Evolutionary conservation across 1,140 invertebrate genomes (phyloP).

Genomic region (Bombus superbus): DNA sequence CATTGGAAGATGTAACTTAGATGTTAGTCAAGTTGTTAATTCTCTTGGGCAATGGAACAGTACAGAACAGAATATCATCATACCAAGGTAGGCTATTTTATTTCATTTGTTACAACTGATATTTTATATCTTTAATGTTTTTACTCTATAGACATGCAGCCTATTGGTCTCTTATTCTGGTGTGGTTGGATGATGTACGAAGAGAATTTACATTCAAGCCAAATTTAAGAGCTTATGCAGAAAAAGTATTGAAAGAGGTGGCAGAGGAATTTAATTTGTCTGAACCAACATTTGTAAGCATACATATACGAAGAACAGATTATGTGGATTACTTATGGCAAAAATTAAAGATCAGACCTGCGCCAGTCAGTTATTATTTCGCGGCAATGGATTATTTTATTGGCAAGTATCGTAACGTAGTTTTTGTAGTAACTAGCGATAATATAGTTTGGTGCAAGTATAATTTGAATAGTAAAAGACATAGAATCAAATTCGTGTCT

Average conservation of each 20-base stretch:
- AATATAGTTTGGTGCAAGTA: constrained; percentile 85
- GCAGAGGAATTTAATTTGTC: constrained; percentile 72
- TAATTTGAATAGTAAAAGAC: constrained; percentile 78
- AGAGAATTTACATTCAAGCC: constrained; percentile 84
- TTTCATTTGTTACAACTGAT: background rate
- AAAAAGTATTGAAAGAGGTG: constrained; percentile 79
- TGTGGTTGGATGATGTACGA: constrained; percentile 84
- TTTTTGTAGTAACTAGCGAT: constrained; percentile 86
- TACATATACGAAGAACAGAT: constrained; percentile 86
- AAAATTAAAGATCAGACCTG: constrained; percentile 81
- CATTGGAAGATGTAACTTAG: constrained; percentile 84
- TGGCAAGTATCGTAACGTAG: constrained; percentile 81
- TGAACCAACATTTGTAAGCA: constrained; percentile 82
- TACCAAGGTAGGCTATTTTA: constrained; percentile 79
- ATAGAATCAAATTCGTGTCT: constrained; percentile 83
- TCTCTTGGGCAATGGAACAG: constrained; percentile 84
- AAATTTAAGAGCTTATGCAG: constrained; percentile 80
- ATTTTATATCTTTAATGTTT: background rate
- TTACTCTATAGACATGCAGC: constrained; percentile 78
- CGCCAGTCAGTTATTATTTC: constrained; percentile 83
- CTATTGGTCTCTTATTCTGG: constrained; percentile 83
- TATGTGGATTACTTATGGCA: constrained; percentile 84
- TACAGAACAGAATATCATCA: constrained; percentile 85
- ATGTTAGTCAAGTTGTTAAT: constrained; percentile 81
- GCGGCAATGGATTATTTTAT: constrained; percentile 85